Base-by-base conservation (phyloP, 2,797 vertebrate genomes). In the Carduelis carduelis region DNA sequence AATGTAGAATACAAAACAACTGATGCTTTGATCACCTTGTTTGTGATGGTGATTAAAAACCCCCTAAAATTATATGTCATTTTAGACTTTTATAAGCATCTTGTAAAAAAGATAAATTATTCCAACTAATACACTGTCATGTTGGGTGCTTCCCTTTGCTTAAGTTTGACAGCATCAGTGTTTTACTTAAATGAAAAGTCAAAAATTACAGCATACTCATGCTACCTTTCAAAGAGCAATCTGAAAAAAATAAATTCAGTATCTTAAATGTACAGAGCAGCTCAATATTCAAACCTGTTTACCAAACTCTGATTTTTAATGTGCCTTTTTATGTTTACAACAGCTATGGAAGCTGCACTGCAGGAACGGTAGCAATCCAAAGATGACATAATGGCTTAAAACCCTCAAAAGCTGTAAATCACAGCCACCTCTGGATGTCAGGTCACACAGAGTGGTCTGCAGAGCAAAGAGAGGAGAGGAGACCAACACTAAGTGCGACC, bases 321-420 rank as follows among this genome's bases (percentile, higher is more conserved):
- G 20, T 34, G 30, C 15, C 7, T 78, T 95, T 84, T 50, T 39
- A 27, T 4, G 27, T 69, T 72, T 59, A 63, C 37, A 77, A 47
- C 74, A 66, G 68, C 84, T 55, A 15, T 35, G 52, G 71, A 94
- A 90, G 70, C 47, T 60, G 56, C 87, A 94, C 59, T 50, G 65
- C 3, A 2, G 47, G 90, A 84, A 65, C 11, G 0, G 60, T 32
- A 84, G 39, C 44, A 72, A 87, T 66, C 47, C 78, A 91, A 74
- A 82, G 11, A 71, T 71, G 78, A 90, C 57, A 77, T 87, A 76
- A 92, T 66, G 79, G 56, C 30, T 80, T n/a, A 39, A 80, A 93
- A 84, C 28, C n/a, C 60, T 41, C 47, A 77, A 70, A 84, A 84
- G 7, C 28, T 64, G n/a, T 59, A 66, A 92, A 92, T 89, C 22